Evolutionary conservation across 2,888 invertebrate genomes (phyloP).

Genomic region (Pinctada fucata): DNA sequence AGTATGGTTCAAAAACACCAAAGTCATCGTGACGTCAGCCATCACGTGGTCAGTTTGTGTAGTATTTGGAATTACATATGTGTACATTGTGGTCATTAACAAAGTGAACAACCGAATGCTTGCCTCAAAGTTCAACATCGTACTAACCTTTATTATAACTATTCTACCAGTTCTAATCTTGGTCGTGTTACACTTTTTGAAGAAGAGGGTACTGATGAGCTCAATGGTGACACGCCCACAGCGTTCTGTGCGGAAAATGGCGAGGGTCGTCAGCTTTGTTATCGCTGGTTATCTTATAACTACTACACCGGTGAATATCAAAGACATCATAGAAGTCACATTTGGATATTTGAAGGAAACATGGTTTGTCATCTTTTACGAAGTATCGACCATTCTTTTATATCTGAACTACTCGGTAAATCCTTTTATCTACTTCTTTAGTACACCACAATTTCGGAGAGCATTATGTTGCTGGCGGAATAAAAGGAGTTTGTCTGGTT

Average conservation of each 20-base stretch:
- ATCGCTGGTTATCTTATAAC: slow-evolving; percentile 24
- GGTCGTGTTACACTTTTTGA: slow-evolving; percentile 22
- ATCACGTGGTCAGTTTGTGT: slow-evolving; percentile 12
- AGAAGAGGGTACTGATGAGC: slow-evolving; percentile 17
- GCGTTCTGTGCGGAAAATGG: slow-evolving; percentile 16
- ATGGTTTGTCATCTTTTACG: slow-evolving; percentile 22
- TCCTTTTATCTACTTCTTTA: slow-evolving; percentile 33
- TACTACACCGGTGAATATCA: slow-evolving; percentile 24
- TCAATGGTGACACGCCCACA: slow-evolving; percentile 8
- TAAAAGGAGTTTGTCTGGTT: not conserved
- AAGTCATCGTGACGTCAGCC: slow-evolving; percentile 13
- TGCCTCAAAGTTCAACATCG: slow-evolving; percentile 9
- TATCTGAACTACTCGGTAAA: slow-evolving; percentile 29
- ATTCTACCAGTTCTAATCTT: slow-evolving; percentile 22
- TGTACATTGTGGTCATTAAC: slow-evolving; percentile 18
- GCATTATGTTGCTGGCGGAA: slow-evolving; percentile 11
- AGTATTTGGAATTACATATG: slow-evolving; percentile 10
- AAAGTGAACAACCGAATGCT: not conserved
- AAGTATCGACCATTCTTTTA: slow-evolving; percentile 10
- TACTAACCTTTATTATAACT: slow-evolving; percentile 14
- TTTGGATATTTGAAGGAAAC: slow-evolving; percentile 5
- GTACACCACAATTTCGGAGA: slow-evolving; percentile 23
- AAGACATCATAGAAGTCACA: slow-evolving; percentile 18
- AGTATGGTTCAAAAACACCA: slow-evolving; percentile 20
- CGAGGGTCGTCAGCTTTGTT: slow-evolving; percentile 25